A percentile compares a stretch with the other conserved stretches of the same genome.
phyloP scores from a whole-genome alignment of 2,113 vertebrate genomes.

The Ciconia stormi region DNA sequence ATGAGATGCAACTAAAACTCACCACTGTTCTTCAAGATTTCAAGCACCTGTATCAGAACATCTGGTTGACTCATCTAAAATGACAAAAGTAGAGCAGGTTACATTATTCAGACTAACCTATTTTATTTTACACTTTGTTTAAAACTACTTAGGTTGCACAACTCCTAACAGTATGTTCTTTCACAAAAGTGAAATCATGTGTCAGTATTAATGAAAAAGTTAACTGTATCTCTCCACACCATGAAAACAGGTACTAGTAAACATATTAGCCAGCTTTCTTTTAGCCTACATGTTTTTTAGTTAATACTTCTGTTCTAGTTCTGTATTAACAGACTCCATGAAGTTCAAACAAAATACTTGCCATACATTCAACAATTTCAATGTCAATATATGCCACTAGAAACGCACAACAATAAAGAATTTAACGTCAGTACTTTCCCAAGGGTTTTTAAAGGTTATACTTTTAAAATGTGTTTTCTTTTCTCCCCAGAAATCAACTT shows the following conservation, averaged over 20 bases:
- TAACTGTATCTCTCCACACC: not conserved
- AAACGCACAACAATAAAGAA: not conserved
- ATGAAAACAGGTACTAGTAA: not conserved
- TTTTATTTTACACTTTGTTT: not conserved
- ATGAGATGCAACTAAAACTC: slow-evolving; percentile 66
- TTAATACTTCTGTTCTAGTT: not conserved
- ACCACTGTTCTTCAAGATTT: slow-evolving; percentile 92
- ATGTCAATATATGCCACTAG: not conserved
- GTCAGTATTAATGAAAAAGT: not conserved
- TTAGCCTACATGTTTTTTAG: not conserved
- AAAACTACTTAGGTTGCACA: not conserved
- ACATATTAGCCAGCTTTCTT: not conserved
- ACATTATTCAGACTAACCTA: not conserved
- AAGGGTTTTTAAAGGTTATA: not conserved
- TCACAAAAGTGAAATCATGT: not conserved
- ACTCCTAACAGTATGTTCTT: not conserved
- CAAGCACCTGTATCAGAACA: slow-evolving; percentile 94
- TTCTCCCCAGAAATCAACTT: not conserved
- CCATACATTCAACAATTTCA: not conserved
- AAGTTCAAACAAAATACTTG: not conserved
- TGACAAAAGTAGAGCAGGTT: slow-evolving; percentile 19
- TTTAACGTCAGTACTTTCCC: not conserved
- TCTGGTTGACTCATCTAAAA: slow-evolving; percentile 96
- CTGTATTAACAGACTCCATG: not conserved
- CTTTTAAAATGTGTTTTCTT: not conserved